Evolutionary conservation across 2,113 vertebrate genomes (phyloP).

Genomic region (Oenanthe oenanthe): DNA sequence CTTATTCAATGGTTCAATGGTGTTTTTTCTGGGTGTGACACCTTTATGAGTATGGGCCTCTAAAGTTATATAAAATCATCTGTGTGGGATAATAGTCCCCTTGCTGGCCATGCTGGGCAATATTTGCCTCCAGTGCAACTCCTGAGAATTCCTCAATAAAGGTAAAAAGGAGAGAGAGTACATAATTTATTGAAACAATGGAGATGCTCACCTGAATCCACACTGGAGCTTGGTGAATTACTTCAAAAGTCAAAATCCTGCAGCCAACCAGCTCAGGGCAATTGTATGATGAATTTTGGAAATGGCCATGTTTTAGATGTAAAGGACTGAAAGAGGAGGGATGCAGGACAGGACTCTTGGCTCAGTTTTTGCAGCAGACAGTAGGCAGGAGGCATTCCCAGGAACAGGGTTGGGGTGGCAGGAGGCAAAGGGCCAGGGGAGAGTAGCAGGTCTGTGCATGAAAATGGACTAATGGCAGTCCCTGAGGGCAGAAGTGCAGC

Average conservation of each 20-base stretch:
- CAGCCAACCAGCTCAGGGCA: neutral
- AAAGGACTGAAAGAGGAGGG: neutral
- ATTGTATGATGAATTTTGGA: neutral
- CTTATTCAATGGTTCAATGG: neutral
- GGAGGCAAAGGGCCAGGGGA: neutral
- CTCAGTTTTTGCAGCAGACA: neutral
- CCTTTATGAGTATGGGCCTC: neutral
- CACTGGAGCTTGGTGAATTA: fast-evolving
- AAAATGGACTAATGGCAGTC: neutral
- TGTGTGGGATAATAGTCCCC: neutral
- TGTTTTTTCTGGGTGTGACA: neutral
- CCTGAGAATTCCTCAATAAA: neutral
- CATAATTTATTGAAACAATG: neutral
- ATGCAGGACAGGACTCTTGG: neutral
- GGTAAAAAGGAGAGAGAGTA: neutral
- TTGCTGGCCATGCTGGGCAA: neutral
- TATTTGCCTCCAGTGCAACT: neutral
- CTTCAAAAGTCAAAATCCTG: neutral
- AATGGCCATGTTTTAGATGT: neutral
- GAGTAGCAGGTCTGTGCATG: neutral
- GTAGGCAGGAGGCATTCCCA: neutral
- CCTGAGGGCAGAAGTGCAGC: neutral
- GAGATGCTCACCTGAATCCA: neutral
- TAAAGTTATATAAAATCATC: neutral
- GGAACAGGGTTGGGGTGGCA: neutral